These are phyloP conservation scores for Harpagoxenus sublaevis DNA, from an alignment of 2,888 invertebrate genomes.

Conservation along the genomic window DNA sequence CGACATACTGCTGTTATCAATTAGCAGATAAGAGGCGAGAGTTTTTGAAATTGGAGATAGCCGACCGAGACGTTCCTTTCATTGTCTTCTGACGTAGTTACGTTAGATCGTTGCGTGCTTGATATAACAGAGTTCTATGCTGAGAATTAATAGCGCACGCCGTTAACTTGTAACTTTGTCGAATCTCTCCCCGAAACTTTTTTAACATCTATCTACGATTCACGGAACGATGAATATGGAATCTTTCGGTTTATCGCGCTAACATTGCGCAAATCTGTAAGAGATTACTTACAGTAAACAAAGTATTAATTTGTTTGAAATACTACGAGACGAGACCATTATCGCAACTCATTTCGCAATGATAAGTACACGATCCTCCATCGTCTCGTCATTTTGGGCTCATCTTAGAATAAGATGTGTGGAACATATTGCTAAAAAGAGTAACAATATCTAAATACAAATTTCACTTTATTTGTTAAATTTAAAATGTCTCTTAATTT, in stretches of 20 bases:
- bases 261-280: background rate
- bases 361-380: background rate
- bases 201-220: conserved; percentile 14
- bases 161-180: background rate
- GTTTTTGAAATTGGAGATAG: conserved; percentile 44
- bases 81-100: background rate
- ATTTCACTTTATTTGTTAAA: too few species aligned
- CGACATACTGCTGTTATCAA: conserved; percentile 24
- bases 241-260: background rate
- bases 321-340: background rate
- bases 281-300: background rate
- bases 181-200: background rate
- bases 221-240: background rate
- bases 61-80: conserved; percentile 1
- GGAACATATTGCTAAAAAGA: background rate
- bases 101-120: background rate
- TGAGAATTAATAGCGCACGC: background rate
- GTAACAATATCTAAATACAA: background rate
- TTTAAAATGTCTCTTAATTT: background rate
- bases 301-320: conserved; percentile 1
- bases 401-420: background rate
- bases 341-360: background rate
- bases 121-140: background rate
- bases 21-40: conserved; percentile 25
- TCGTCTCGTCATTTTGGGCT: background rate